Conservation (phyloP, 1,140 invertebrate genomes). For the Calliphora vicina region DNA sequence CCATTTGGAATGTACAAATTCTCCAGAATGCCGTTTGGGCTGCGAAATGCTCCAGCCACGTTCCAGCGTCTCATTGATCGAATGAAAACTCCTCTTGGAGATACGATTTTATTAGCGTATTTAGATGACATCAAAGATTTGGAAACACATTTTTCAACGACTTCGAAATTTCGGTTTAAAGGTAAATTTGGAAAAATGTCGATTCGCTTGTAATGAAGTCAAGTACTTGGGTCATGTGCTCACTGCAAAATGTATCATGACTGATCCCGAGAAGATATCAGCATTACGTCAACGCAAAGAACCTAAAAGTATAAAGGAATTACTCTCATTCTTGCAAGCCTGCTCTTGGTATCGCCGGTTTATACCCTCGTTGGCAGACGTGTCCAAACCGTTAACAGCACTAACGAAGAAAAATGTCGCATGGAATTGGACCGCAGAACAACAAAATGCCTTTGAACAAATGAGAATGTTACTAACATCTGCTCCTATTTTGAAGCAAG, state of each 20-base stretch:
- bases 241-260: neutral
- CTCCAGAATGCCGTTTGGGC: constrained; percentile 63
- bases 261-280: neutral
- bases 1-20: constrained; percentile 48
- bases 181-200: constrained; percentile 26
- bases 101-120: neutral
- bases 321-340: constrained; percentile 35
- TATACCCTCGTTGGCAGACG: constrained; percentile 48
- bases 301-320: constrained; percentile 15
- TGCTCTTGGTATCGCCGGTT: constrained; percentile 46
- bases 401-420: constrained; percentile 51
- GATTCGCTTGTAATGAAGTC: constrained; percentile 24
- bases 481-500: constrained; percentile 44
- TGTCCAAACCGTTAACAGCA: constrained; percentile 55
- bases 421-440: constrained; percentile 47
- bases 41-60: constrained; percentile 47
- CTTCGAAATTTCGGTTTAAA: constrained; percentile 40
- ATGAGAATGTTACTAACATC: constrained; percentile 43
- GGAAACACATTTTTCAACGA: constrained; percentile 31
- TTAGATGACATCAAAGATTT: constrained; percentile 43
- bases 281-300: constrained; percentile 37
- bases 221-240: neutral
- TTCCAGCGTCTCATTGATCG: constrained; percentile 52
- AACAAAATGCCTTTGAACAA: constrained; percentile 44
- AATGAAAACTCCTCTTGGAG: constrained; percentile 37